These are phyloP conservation scores for Platypus cylindrus DNA, from an alignment of 2,888 invertebrate genomes.

Conservation along the genomic window DNA sequence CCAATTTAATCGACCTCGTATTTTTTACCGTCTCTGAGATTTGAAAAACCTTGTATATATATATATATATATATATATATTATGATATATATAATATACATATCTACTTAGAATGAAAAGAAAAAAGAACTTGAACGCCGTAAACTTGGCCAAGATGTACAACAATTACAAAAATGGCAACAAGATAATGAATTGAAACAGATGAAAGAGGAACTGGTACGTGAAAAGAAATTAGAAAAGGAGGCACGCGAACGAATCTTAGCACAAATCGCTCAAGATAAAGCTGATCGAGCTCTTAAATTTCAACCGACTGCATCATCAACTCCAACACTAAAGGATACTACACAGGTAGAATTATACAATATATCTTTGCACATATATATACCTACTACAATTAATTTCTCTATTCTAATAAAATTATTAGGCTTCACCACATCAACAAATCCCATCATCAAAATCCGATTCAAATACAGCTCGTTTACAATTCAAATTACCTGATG, in stretches of 20 bases:
- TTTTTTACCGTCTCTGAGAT: too few species aligned
- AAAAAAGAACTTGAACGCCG: conserved; percentile 58
- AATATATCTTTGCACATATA: too few species aligned
- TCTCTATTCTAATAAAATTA: too few species aligned
- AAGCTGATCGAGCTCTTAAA: conserved; percentile 50
- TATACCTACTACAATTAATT: too few species aligned
- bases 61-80: conserved; percentile 1
- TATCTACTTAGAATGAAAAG: conserved; percentile 24
- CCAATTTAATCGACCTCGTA: too few species aligned
- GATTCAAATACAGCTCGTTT: conserved; percentile 49
- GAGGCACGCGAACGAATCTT: conserved; percentile 63
- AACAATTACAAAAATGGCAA: conserved; percentile 58
- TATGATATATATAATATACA: too few species aligned
- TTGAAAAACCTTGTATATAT: too few species aligned
- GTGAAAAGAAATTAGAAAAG: conserved; percentile 63
- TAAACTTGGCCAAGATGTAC: conserved; percentile 57
- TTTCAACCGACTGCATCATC: conserved; percentile 23
- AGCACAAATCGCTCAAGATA: conserved; percentile 77
- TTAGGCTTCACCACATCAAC: too few species aligned
- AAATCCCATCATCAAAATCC: too few species aligned
- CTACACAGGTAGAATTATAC: too few species aligned
- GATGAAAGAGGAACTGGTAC: conserved; percentile 57
- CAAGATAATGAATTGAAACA: conserved; percentile 62
- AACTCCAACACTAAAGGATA: conserved; percentile 12
- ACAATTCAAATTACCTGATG: conserved; percentile 79